Percentiles rank a stretch among this genome's conserved stretches.
Conservation (phyloP, 2,888 invertebrate species). For the Catotricha subobsoleta region DNA sequence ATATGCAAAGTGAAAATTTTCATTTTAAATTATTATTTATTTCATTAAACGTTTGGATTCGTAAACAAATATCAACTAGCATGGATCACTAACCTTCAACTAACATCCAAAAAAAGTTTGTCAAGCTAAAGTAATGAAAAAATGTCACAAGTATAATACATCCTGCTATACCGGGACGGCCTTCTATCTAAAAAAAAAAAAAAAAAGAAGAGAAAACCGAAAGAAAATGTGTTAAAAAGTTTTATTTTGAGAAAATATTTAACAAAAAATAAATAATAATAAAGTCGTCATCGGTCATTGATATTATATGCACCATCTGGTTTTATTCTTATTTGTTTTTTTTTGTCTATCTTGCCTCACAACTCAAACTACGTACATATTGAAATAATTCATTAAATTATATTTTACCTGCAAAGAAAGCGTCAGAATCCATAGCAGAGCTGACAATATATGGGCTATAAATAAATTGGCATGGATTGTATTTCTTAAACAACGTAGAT, state of each 20-base stretch:
- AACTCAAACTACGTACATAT: too few relatives aligned
- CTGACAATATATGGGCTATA: constrained; percentile 78
- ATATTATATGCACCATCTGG: too few relatives aligned
- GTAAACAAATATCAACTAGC: not conserved
- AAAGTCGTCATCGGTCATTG: too few relatives aligned
- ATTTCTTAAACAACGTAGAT: constrained; percentile 74
- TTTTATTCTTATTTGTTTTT: too few relatives aligned
- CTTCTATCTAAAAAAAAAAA: constrained; percentile 39
- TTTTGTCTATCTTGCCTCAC: too few relatives aligned
- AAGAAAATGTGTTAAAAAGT: too few relatives aligned
- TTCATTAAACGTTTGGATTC: not conserved
- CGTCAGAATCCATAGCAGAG: constrained; percentile 77
- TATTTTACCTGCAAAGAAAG: constrained; percentile 56
- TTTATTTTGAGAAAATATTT: too few relatives aligned
- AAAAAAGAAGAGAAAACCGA: constrained; percentile 12
- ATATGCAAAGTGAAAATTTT: too few relatives aligned
- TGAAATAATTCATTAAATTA: too few relatives aligned
- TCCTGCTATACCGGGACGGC: constrained; percentile 42
- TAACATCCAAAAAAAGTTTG: constrained; percentile 98
- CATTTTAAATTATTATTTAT: too few relatives aligned
- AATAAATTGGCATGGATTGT: constrained; percentile 88
- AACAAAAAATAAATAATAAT: too few relatives aligned
- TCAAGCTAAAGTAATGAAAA: constrained; percentile 79
- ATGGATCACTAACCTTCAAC: constrained; percentile 81
- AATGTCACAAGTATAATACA: constrained; percentile 61